These are phyloP conservation scores for Ips typographus DNA, from an alignment of 1,140 invertebrate species.

Conservation along the genomic window DNA sequence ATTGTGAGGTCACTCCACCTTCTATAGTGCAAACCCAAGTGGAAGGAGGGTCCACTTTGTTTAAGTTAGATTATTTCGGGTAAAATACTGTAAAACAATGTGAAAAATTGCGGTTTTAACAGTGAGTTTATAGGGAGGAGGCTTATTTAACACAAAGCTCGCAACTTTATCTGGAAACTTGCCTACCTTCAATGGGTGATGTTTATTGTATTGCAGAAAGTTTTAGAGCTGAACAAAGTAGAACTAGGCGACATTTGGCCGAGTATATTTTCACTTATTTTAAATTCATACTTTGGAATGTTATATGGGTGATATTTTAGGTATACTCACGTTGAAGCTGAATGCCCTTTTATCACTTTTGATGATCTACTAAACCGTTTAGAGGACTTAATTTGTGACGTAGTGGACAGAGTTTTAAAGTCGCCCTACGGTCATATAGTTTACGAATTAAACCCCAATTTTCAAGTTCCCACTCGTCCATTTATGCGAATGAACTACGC, in stretches of 20 bases:
- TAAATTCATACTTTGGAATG: too few species aligned
- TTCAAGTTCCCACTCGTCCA: conserved; percentile 83
- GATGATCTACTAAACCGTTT: conserved; percentile 87
- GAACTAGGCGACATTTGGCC: conserved; percentile 94
- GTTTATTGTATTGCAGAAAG: conserved; percentile 97
- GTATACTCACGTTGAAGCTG: conserved; percentile 96
- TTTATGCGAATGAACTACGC: conserved; percentile 94
- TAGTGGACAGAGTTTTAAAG: conserved; percentile 87
- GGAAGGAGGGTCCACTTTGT: conserved; percentile 97
- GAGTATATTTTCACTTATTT: conserved; percentile 61
- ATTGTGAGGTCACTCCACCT: conserved; percentile 94
- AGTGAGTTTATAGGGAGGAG: conserved; percentile 63
- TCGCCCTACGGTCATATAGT: conserved; percentile 82
- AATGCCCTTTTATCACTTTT: conserved; percentile 94
- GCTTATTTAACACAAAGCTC: conserved; percentile 98
- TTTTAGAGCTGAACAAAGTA: conserved; percentile 95
- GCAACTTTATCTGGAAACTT: conserved; percentile 98
- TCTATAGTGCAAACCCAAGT: conserved; percentile 95
- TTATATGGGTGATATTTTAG: conserved; percentile 54
- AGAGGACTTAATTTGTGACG: conserved; percentile 95
- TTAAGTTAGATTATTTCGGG: conserved; percentile 95
- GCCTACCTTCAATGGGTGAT: conserved; percentile 90
- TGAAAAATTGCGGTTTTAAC: too few species aligned
- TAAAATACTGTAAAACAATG: conserved; percentile 44
- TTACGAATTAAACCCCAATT: conserved; percentile 89